Evolutionary conservation across 1,140 invertebrate species (phyloP).

Genomic region (Dysdera silvatica): DNA sequence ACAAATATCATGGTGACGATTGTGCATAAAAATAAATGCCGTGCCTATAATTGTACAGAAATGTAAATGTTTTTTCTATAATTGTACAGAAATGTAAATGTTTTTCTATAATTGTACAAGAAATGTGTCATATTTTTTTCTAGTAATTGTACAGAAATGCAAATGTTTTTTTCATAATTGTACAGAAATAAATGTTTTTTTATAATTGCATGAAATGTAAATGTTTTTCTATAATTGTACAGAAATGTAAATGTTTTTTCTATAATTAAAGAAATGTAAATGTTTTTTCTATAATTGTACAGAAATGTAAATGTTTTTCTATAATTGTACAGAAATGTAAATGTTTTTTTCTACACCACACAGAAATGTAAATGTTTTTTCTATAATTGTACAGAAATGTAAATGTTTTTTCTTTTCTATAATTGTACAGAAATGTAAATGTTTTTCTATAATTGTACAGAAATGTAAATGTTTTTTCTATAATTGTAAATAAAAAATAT

Average conservation of each 20-base stretch:
- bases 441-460: not conserved
- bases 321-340: not conserved
- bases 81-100: not conserved
- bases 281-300: no score
- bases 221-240: not conserved
- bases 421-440: not conserved
- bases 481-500: not conserved
- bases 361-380: not conserved
- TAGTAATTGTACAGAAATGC: not conserved
- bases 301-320: not conserved
- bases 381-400: not conserved
- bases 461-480: not conserved
- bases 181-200: not conserved
- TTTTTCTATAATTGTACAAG: not conserved
- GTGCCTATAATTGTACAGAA: not conserved
- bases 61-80: not conserved
- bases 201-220: not conserved
- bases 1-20: not conserved
- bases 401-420: not conserved
- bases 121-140: not conserved
- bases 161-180: not conserved
- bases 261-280: no score
- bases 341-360: not conserved
- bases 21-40: not conserved
- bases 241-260: not conserved